phyloP scores from a whole-genome alignment of 2,888 invertebrate species.

The Corbicula japonica region DNA sequence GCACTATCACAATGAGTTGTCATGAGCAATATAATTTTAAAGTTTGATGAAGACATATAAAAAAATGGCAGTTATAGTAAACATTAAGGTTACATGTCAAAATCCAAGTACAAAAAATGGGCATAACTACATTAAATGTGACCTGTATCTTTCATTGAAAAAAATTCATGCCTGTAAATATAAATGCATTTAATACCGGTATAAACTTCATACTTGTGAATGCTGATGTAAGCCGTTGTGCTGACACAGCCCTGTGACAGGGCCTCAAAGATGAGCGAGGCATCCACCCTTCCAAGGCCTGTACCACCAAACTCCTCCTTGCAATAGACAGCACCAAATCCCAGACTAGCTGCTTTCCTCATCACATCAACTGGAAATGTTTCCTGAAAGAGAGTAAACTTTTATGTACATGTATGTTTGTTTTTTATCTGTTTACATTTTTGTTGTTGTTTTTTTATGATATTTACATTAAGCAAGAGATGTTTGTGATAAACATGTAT shows the following conservation, averaged over 20 bases:
- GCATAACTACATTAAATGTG: background rate
- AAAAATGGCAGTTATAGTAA: too few relatives aligned
- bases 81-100: too few relatives aligned
- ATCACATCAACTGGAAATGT: conserved; percentile 88
- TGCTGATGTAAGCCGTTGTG: conserved; percentile 89
- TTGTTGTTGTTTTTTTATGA: too few relatives aligned
- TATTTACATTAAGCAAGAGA: too few relatives aligned
- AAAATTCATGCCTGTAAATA: background rate
- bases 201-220: conserved; percentile 87
- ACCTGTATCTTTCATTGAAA: background rate
- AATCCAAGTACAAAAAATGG: too few relatives aligned
- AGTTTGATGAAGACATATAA: too few relatives aligned
- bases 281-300: conserved; percentile 88
- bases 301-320: conserved; percentile 88
- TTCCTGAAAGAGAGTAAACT: conserved; percentile 83
- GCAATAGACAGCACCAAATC: conserved; percentile 89
- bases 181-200: background rate
- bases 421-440: too few relatives aligned
- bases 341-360: conserved; percentile 88
- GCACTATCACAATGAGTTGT: too few relatives aligned
- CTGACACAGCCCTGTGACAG: conserved; percentile 88
- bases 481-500: too few relatives aligned
- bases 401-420: too few relatives aligned
- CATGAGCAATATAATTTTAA: too few relatives aligned
- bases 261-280: conserved; percentile 89